Conservation (phyloP, 2,113 vertebrate genomes). For the Dipodomys spectabilis region DNA sequence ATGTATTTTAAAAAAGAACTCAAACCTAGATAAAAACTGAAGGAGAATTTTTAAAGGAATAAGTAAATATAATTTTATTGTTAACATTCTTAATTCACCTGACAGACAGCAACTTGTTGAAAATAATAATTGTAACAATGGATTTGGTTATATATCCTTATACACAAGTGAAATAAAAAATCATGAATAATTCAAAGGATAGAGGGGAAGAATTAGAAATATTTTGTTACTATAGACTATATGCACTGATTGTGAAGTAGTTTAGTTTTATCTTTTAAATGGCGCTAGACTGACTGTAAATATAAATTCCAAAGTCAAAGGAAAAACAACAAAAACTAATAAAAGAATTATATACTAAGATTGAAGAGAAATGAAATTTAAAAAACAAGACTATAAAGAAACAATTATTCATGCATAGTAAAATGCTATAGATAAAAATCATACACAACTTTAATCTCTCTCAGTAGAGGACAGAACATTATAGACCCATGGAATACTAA, state of each 20-base stretch:
- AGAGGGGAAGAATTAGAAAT: neutral
- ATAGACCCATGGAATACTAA: neutral
- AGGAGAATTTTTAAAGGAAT: neutral
- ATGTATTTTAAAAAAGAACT: neutral
- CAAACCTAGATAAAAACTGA: too few relatives aligned
- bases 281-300: neutral
- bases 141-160: neutral
- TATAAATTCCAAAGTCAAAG: neutral
- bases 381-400: neutral
- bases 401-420: neutral
- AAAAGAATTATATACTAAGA: neutral
- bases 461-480: neutral
- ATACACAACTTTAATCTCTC: neutral
- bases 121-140: constrained; percentile 8
- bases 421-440: neutral
- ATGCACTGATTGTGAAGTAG: neutral
- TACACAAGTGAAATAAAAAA: neutral
- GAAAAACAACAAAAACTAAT: neutral
- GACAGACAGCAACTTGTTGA: neutral
- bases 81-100: neutral
- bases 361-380: neutral
- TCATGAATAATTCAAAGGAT: neutral
- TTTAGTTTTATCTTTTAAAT: neutral
- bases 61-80: neutral
- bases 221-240: neutral